Percentiles rank a stretch among this genome's conserved stretches.
These are phyloP conservation scores for Gopherus flavomarginatus DNA, from an alignment of 2,113 vertebrate genomes.

Conservation along the genomic window DNA sequence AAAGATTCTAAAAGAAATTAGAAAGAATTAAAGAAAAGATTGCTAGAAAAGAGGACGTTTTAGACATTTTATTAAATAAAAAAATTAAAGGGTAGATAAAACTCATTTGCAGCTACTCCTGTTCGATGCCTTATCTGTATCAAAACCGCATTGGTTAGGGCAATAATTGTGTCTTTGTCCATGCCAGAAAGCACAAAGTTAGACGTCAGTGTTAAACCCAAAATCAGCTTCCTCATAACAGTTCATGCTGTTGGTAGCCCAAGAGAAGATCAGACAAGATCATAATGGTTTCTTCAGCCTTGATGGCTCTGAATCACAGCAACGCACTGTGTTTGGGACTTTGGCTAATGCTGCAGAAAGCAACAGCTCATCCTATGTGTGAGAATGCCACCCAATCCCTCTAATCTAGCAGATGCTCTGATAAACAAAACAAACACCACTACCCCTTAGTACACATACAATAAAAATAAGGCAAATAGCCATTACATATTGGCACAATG, in stretches of 20 bases:
- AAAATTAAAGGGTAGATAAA: not conserved
- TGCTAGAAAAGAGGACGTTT: not conserved
- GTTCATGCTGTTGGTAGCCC: not conserved
- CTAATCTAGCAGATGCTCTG: not conserved
- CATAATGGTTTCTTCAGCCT: rapidly evolving
- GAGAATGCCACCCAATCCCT: not conserved
- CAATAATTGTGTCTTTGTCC: not conserved
- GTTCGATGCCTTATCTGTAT: rapidly evolving
- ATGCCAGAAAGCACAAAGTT: not conserved
- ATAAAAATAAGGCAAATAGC: rapidly evolving
- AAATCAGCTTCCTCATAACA: not conserved
- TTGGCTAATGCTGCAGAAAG: not conserved
- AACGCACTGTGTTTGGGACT: not conserved
- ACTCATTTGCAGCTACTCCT: not conserved
- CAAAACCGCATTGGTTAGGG: not conserved
- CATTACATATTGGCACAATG: rapidly evolving
- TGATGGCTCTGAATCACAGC: rapidly evolving
- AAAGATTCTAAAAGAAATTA: not conserved
- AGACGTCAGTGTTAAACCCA: no score
- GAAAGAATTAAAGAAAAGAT: not conserved
- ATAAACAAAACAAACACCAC: not conserved
- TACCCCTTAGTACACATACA: not conserved
- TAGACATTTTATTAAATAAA: not conserved
- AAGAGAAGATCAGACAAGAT: not conserved
- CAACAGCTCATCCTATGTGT: not conserved